Evolutionary conservation across 2,888 invertebrate species (phyloP).

Genomic region (Erynnis tages): DNA sequence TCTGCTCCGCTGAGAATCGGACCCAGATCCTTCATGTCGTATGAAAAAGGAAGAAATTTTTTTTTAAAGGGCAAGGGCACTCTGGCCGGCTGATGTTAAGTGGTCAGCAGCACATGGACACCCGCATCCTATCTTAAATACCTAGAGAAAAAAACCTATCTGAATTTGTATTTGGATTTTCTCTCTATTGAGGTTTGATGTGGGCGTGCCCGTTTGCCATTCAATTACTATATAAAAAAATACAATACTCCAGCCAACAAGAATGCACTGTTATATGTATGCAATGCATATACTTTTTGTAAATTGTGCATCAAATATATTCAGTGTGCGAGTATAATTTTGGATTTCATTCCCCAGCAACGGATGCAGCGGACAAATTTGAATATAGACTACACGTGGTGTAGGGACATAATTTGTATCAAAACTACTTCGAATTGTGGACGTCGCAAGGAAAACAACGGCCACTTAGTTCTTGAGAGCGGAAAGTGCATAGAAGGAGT

Average conservation of each 20-base stretch:
- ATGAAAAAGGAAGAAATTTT: too few species aligned
- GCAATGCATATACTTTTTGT: background rate
- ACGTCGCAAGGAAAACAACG: conserved; percentile 19
- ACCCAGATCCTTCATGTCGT: too few species aligned
- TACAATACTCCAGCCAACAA: background rate
- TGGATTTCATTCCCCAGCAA: conserved; percentile 3
- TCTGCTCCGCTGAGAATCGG: too few species aligned
- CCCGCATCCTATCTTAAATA: too few species aligned
- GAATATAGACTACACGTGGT: conserved; percentile 19
- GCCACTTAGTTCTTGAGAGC: conserved; percentile 5
- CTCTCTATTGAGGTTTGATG: too few species aligned
- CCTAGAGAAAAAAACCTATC: too few species aligned
- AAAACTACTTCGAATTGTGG: conserved; percentile 15
- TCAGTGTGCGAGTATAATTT: background rate
- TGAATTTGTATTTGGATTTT: too few species aligned
- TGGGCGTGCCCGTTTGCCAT: too few species aligned
- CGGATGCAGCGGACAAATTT: conserved; percentile 8
- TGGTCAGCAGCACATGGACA: too few species aligned
- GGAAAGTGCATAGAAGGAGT: too few species aligned
- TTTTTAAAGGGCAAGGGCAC: too few species aligned
- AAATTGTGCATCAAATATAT: conserved; percentile 2
- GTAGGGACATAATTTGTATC: conserved; percentile 10
- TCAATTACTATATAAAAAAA: background rate
- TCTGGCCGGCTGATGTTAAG: too few species aligned
- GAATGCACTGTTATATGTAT: background rate